Evolutionary conservation across 2,113 vertebrate genomes (phyloP).

Genomic region (Spea bombifrons): DNA sequence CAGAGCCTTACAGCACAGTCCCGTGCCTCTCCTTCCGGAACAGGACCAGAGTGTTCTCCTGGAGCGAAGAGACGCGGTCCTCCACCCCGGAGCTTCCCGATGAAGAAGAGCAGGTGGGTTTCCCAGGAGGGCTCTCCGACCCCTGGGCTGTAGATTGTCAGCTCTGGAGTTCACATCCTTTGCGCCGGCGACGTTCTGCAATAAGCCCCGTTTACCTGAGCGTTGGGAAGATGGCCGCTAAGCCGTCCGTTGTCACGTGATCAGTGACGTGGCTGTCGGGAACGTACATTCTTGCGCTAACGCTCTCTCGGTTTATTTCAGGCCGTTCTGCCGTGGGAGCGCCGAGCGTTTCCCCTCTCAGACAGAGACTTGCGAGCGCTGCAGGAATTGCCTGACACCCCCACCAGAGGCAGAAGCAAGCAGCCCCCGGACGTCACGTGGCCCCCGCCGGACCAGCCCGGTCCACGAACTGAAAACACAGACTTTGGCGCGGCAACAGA

Average conservation of each 20-base stretch:
- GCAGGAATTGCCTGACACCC: constrained; percentile 15
- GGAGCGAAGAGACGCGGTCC: constrained; percentile 49
- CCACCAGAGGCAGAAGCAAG: background rate
- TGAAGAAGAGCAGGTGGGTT: constrained; percentile 53
- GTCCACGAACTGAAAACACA: constrained; percentile 10
- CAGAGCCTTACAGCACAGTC: constrained; percentile 26
- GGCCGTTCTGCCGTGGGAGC: constrained; percentile 55
- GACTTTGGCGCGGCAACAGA: background rate
- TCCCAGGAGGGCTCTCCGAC: background rate
- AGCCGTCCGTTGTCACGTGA: no score
- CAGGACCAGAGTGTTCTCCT: constrained; percentile 44
- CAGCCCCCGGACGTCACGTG: background rate
- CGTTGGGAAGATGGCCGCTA: no score
- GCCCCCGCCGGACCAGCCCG: background rate
- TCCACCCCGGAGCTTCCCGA: constrained; percentile 41
- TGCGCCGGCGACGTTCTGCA: no score
- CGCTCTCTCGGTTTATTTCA: background rate
- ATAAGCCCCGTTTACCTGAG: no score
- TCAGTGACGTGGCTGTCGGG: no score
- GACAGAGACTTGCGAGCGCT: constrained; percentile 45
- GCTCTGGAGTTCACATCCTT: no score
- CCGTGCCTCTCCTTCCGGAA: constrained; percentile 14
- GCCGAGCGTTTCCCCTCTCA: constrained; percentile 54
- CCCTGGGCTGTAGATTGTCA: background rate
- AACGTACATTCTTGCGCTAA: background rate